These are phyloP conservation scores for Delia radicum DNA, from an alignment of 1,140 invertebrate species.

Conservation along the genomic window DNA sequence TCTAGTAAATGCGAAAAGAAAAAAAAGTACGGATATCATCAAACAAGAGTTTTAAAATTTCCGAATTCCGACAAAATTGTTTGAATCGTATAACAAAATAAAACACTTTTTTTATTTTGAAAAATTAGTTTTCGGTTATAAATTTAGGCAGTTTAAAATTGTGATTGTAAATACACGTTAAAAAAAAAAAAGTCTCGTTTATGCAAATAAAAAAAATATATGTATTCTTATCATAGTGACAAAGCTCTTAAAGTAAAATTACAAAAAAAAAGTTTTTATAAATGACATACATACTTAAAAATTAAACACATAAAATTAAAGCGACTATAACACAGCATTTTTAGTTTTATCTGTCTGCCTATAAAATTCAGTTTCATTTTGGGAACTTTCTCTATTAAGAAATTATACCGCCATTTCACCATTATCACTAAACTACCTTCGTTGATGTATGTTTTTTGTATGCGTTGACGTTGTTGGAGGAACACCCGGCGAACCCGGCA, in stretches of 20 bases:
- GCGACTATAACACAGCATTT: background rate
- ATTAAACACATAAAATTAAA: background rate
- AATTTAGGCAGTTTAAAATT: too few species aligned
- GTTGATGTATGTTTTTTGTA: background rate
- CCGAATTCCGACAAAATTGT: too few species aligned
- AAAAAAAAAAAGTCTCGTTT: background rate
- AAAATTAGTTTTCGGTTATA: too few species aligned
- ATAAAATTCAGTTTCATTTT: background rate
- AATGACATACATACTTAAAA: background rate
- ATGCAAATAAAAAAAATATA: background rate
- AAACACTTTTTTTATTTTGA: too few species aligned
- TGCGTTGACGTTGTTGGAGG: background rate
- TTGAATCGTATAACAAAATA: too few species aligned
- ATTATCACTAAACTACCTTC: background rate
- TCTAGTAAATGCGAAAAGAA: too few species aligned
- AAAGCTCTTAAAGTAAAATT: background rate
- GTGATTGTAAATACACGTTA: too few species aligned
- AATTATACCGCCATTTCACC: background rate
- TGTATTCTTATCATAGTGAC: too few species aligned
- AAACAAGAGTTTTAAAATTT: too few species aligned
- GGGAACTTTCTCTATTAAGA: background rate
- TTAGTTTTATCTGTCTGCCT: background rate
- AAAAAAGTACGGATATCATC: too few species aligned
- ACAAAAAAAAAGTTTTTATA: background rate
- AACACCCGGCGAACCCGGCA: slow-evolving; percentile 37